Base-by-base conservation (phyloP, 2,888 invertebrate species). In the Agrochola circellaris region DNA sequence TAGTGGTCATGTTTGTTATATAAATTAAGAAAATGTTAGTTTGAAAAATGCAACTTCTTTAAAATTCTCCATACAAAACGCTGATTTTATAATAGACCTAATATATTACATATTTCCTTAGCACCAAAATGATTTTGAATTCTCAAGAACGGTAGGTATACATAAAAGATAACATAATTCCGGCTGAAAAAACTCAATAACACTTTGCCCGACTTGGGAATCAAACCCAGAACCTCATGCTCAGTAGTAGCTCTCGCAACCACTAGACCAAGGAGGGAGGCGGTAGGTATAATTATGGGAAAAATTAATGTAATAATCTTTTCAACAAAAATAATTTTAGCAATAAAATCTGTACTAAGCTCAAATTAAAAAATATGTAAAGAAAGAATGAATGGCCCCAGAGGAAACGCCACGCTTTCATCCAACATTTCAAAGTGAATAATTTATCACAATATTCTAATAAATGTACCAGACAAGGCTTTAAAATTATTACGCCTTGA, bases 391-490 rank as follows among this genome's bases (percentile, higher is more conserved):
- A 71, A 77, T 65, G 34, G 60, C 51, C 38, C 51, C 38, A 34
- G 13, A 66, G 45, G 62, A 69, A 76, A 51, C 6, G 30, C 26
- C 30, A 62, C 13, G 23, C 61, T 68, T 72, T 69, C 60, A 3
- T 60, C 56, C 11, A 23, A 85, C 45, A 69, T 62, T 75, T 70
- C 77, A 64, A 73, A 82, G 58, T 61, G 62, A 86, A 82, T 82
- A 70, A 79, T 67, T 75, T 73, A 73, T 65, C 17, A 54, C 38
- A 66, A 60, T 23, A 23, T 68, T 71, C 51, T 64, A 70, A 66
- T 77, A 73, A 64, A 73, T 54, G 61, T 69, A 76, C n/a, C 26
- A 23, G 48, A 61, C 20, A 64, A 61, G 13, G 48, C 54, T 71
- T 61, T 60, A 34, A 60, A 62, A 65, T 73, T 65, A 54, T 71